phyloP scores from a whole-genome alignment of 30 jellyfish, hydroid and myxozoan genomes.

The Cassiopea xamachana region DNA sequence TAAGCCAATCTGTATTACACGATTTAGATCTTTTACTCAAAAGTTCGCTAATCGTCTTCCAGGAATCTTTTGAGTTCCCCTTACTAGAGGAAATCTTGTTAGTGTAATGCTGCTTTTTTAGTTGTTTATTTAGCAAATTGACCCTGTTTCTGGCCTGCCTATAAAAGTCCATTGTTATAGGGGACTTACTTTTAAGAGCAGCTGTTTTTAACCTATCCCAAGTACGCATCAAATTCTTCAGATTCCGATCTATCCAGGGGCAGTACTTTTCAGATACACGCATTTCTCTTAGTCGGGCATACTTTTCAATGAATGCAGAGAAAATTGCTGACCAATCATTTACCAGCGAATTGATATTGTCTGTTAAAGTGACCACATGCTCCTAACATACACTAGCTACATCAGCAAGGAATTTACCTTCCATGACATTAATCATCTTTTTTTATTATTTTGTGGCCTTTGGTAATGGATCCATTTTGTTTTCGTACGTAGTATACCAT shows the following conservation, averaged over 20 bases:
- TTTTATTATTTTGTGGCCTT: slow-evolving; percentile 59
- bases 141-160: slow-evolving; percentile 28
- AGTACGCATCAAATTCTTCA: slow-evolving; percentile 37
- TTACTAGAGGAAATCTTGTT: no score
- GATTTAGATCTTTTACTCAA: no score
- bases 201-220: slow-evolving; percentile 50
- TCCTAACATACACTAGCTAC: slow-evolving; percentile 59
- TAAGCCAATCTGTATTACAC: no score
- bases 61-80: no score
- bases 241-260: slow-evolving; percentile 57
- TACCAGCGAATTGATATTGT: slow-evolving; percentile 27
- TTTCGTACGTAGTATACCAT: slow-evolving; percentile 17
- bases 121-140: neutral
- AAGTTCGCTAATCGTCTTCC: no score
- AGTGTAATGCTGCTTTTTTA: no score
- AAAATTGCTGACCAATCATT: slow-evolving; percentile 28
- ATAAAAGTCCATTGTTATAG: slow-evolving; percentile 34
- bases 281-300: slow-evolving; percentile 37
- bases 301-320: slow-evolving; percentile 32
- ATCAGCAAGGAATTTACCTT: slow-evolving; percentile 58
- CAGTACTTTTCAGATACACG: slow-evolving; percentile 57
- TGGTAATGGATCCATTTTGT: neutral
- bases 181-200: slow-evolving; percentile 24
- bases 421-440: slow-evolving; percentile 34
- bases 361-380: slow-evolving; percentile 48